phyloP scores from a whole-genome alignment of 2,888 invertebrate genomes.

The Periphyllus acericola region DNA sequence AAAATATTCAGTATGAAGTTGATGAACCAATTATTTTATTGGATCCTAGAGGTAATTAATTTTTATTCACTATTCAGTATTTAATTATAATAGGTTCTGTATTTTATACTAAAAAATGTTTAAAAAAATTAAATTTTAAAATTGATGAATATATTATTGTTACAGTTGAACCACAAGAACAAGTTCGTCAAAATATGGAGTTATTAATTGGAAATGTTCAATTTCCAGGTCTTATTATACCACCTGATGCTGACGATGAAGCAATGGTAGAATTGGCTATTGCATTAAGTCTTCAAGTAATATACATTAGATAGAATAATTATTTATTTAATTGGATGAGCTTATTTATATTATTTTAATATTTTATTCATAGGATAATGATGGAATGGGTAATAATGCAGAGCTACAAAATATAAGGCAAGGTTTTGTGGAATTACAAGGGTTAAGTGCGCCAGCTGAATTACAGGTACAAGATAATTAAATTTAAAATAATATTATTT shows the following conservation, averaged over 20 bases:
- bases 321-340: not conserved
- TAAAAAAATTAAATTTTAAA: too few relatives aligned
- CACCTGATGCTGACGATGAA: conserved; percentile 96
- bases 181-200: conserved; percentile 57
- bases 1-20: conserved; percentile 72
- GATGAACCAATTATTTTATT: conserved; percentile 66
- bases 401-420: conserved; percentile 71
- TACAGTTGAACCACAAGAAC: conserved; percentile 53
- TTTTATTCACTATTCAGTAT: not conserved
- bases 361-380: conserved; percentile 69
- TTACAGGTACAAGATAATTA: conserved; percentile 66
- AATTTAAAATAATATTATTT: not conserved
- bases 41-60: conserved; percentile 46
- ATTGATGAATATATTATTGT: not conserved
- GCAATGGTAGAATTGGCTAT: conserved; percentile 97
- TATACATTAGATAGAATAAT: conserved; percentile 62
- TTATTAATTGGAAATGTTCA: conserved; percentile 59
- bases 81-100: not conserved
- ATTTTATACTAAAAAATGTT: not conserved
- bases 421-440: conserved; percentile 66
- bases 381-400: conserved; percentile 68
- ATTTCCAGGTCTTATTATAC: conserved; percentile 73
- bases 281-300: conserved; percentile 84
- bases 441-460: conserved; percentile 66
- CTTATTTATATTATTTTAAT: conserved; percentile 4